Evolutionary conservation across 2,797 vertebrate species (phyloP), one percentile per base, ranked within the genome.

Genomic region (Knipowitschia caucasica): DNA sequence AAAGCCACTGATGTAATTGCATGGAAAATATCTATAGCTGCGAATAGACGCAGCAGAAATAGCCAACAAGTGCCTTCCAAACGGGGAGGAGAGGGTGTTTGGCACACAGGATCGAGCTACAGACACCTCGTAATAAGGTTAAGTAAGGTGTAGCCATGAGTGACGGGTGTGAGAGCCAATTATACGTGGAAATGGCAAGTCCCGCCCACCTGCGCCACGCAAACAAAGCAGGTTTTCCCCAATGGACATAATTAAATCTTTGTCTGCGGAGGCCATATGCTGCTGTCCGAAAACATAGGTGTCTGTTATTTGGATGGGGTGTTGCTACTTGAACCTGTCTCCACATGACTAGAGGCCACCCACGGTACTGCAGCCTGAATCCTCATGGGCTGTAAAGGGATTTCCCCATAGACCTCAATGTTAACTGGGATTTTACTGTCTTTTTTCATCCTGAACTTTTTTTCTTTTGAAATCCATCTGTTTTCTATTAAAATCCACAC

Each of bases 201-300:
- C 62, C 47, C 57, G 18, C 61, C 71, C 63, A 30, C 25, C 9
- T 3, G n/a, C 5, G 25, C 8, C 27, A 44, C n/a, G n/a, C 25
- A 49, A 68, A 68, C 67, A 62, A 62, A 50, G 55, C 39, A 50
- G 45, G 73, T 60, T 67, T 75, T 46, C 64, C 62, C 69, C 66
- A 55, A 42, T 0, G 59, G 78, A 73, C 60, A 50, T 72, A 78
- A 85, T 83, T 83, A 74, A 73, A 82, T 81, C 64, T 68, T 69
- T 5, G 56, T 58, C 57, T 73, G 75, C 52, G 39, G 53, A 55
- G 10, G 62, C 53, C 62, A 71, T 71, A 62, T 62, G 75, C 51
- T 25, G 26, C 34, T n/a, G n/a, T n/a, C n/a, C n/a, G n/a, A n/a
- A n/a, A n/a, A n/a, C n/a, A n/a, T n/a, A n/a, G n/a, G n/a, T n/a